Conservation (phyloP, 2,888 invertebrate genomes). For the Nineta flava region DNA sequence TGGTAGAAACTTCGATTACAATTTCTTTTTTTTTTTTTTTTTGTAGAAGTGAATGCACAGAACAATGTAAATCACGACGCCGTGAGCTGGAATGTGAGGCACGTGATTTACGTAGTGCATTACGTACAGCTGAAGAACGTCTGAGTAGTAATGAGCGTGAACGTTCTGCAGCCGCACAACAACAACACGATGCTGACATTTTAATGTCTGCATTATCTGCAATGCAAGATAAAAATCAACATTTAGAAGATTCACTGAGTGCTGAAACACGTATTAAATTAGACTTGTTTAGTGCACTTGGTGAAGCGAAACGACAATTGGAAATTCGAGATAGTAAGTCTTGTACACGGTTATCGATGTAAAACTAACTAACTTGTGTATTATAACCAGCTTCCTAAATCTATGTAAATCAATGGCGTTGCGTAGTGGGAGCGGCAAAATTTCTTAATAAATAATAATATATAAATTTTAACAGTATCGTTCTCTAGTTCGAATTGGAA, state of each 20-base stretch:
- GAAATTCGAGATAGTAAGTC: slow-evolving; percentile 70
- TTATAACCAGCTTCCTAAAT: not conserved
- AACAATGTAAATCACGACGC: slow-evolving; percentile 30
- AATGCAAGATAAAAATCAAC: slow-evolving; percentile 80
- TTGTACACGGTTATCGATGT: not conserved
- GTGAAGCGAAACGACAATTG: slow-evolving; percentile 82
- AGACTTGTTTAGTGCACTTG: slow-evolving; percentile 92
- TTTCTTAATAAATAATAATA: no score
- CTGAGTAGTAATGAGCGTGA: slow-evolving; percentile 39
- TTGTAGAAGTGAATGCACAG: slow-evolving; percentile 27
- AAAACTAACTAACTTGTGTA: not conserved
- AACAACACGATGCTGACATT: slow-evolving; percentile 50
- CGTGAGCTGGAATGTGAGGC: slow-evolving; percentile 46
- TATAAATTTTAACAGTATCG: no score
- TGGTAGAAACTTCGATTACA: no score
- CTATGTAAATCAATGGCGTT: not conserved
- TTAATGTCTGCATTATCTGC: slow-evolving; percentile 63
- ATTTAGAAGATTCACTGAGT: slow-evolving; percentile 84
- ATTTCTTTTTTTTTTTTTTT: not conserved
- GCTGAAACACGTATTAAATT: slow-evolving; percentile 96
- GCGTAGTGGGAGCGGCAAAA: no score
- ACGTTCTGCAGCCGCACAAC: slow-evolving; percentile 23
- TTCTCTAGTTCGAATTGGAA: no score
- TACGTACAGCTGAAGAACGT: slow-evolving; percentile 43
- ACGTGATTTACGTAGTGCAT: slow-evolving; percentile 36